phyloP scores from a whole-genome alignment of 2,888 invertebrate genomes.

The Phyllotreta striolata region DNA sequence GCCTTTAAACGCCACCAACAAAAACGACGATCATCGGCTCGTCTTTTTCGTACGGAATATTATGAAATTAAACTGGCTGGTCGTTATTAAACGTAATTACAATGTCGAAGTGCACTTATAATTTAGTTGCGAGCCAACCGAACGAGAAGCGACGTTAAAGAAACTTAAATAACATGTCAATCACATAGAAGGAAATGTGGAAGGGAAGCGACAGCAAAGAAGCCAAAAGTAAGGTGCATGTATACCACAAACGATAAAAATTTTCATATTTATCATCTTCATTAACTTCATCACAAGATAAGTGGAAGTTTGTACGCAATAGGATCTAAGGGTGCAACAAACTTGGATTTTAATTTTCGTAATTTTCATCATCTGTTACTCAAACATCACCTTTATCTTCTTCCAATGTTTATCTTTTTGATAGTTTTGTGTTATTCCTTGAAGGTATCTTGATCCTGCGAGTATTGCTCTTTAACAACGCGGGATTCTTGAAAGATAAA shows the following conservation, averaged over 20 bases:
- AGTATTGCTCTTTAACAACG: too few species aligned
- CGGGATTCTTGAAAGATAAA: background rate
- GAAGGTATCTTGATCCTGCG: background rate
- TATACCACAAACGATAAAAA: too few species aligned
- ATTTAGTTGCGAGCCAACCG: constrained; percentile 42
- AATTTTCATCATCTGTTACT: too few species aligned
- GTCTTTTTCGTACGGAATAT: constrained; percentile 25
- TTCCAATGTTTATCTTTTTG: too few species aligned
- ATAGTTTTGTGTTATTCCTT: too few species aligned
- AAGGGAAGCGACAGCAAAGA: constrained; percentile 49
- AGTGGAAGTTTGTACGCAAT: too few species aligned
- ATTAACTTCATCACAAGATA: too few species aligned
- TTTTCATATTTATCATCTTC: background rate
- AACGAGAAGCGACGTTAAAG: constrained; percentile 49
- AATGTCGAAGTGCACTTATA: constrained; percentile 45
- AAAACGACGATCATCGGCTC: constrained; percentile 23
- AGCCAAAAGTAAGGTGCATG: background rate
- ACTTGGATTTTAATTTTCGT: too few species aligned
- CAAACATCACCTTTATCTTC: too few species aligned
- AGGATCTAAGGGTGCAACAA: too few species aligned
- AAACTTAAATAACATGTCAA: constrained; percentile 56
- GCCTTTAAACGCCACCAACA: too few species aligned
- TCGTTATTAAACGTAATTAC: constrained; percentile 38
- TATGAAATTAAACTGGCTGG: constrained; percentile 37
- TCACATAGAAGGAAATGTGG: constrained; percentile 48